Base-by-base conservation (phyloP, 2,888 invertebrate species). In the Spisula solida region DNA sequence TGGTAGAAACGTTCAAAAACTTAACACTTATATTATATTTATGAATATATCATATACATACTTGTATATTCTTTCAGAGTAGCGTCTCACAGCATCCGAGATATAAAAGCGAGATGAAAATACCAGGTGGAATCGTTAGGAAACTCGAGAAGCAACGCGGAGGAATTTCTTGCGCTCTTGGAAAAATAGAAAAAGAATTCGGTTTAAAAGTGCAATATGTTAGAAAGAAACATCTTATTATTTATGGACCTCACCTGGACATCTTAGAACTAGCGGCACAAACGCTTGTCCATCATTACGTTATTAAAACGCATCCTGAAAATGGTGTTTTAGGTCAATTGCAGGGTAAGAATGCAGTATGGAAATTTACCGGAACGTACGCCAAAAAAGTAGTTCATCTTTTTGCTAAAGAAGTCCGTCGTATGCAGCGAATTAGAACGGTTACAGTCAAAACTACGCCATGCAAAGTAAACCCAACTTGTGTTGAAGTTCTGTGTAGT, bases 141-240 rank as follows among this genome's bases (percentile, higher is more conserved):
- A 92, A 92, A 82, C 80, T 92, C 0, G 91, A 90, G 84, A 88
- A 85, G 29, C 89, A 90, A 25, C 51, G 87, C 5, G 84, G 87
- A 25, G 92, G 92, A 34, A 91, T 92, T 12, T 75, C 81, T n/a
- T 75, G 51, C n/a, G 81, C 91, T n/a, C 87, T 91, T 41, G 34
- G 55, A 5, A 66, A 70, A 29, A 88, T 90, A 12, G 88, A 92
- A 83, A 89, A 82, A 60, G 92, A 92, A 60, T 92, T 89, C 66
- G 92, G 91, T 31, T 88, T 92, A 1, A 89, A 91, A 79, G 85
- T 92, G 10, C 79, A 80, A 20, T 91, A 91, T 60, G 55, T 81
- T 1, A 60, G 90, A n/a, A 86, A 86, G 82, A 96, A 98, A 98
- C 18, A 98, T 95, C 84, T 93, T 85, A 20, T 97, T 96, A 94